Evolutionary conservation across 2,797 vertebrate species (phyloP).

Genomic region (Lacerta bilineata): DNA sequence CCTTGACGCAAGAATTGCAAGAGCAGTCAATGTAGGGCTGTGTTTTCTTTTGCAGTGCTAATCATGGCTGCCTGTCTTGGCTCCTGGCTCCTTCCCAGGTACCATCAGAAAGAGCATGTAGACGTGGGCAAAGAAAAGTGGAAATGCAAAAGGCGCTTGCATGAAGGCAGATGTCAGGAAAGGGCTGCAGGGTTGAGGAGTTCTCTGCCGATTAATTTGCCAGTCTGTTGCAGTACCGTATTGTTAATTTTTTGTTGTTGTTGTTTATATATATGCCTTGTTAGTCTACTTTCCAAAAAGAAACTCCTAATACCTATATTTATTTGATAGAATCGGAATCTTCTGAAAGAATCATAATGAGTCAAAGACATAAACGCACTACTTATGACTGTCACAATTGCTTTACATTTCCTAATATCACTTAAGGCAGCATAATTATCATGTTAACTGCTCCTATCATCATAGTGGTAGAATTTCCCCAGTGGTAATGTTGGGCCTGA

Average conservation of each 20-base stretch:
- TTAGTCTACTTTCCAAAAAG: background rate
- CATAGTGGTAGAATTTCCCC: background rate
- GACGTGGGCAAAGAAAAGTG: background rate
- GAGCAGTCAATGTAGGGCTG: background rate
- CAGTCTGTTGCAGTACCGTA: background rate
- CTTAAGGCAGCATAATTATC: background rate
- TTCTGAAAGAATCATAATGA: background rate
- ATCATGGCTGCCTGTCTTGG: background rate
- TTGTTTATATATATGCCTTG: background rate
- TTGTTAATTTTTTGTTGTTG: background rate
- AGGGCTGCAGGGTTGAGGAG: background rate
- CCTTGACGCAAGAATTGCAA: conserved; percentile 4
- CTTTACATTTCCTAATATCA: background rate
- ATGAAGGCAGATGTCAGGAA: background rate
- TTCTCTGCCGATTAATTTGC: background rate
- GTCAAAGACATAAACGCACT: background rate
- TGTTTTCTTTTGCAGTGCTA: conserved; percentile 14
- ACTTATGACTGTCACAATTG: background rate
- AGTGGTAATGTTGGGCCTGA: background rate
- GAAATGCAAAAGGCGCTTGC: background rate
- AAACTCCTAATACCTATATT: background rate
- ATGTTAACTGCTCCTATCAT: background rate
- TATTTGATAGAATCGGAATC: background rate
- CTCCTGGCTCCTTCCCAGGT: conserved; percentile 3
- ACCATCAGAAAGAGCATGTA: too few species aligned